Evolutionary conservation across 2,888 invertebrate species (phyloP).

Genomic region (Oithona nana): DNA sequence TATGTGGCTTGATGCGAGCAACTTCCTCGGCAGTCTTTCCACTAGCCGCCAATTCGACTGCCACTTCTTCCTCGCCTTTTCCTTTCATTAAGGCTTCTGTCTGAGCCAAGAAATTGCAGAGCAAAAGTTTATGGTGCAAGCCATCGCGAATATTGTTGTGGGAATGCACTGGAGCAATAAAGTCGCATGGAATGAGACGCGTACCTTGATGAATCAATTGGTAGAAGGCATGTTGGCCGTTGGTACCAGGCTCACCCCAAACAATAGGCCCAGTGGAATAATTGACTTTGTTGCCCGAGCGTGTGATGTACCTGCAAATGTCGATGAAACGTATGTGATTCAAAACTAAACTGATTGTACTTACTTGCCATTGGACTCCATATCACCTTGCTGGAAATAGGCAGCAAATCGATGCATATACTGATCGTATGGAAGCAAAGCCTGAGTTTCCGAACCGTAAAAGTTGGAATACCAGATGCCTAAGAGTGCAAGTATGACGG

Average conservation of each 20-base stretch:
- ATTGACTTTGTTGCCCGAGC: slow-evolving; percentile 40
- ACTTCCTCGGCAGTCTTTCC: slow-evolving; percentile 54
- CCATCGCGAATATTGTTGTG: slow-evolving; percentile 62
- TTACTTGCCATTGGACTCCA: slow-evolving; percentile 96
- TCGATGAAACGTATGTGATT: neutral
- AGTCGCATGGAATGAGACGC: slow-evolving; percentile 83
- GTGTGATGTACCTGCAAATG: slow-evolving; percentile 42
- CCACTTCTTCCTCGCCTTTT: slow-evolving; percentile 45
- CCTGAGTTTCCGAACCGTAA: slow-evolving; percentile 84
- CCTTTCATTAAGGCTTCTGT: slow-evolving; percentile 93
- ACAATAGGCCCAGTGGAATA: slow-evolving; percentile 52
- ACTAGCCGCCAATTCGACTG: slow-evolving; percentile 54
- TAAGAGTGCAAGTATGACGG: slow-evolving; percentile 73
- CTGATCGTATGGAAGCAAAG: slow-evolving; percentile 92
- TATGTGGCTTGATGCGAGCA: slow-evolving; percentile 70
- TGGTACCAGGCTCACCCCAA: slow-evolving; percentile 98
- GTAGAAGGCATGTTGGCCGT: slow-evolving; percentile 99
- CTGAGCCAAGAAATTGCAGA: slow-evolving; percentile 94
- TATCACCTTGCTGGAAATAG: slow-evolving; percentile 98
- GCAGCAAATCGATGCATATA: slow-evolving; percentile 92
- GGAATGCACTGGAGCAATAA: slow-evolving; percentile 76
- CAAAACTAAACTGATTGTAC: slow-evolving; percentile 27
- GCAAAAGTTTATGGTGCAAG: slow-evolving; percentile 75
- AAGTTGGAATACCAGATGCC: slow-evolving; percentile 91
- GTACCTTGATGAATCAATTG: slow-evolving; percentile 86